Conservation (phyloP, 2,113 vertebrate genomes). For the Ameiurus melas region DNA sequence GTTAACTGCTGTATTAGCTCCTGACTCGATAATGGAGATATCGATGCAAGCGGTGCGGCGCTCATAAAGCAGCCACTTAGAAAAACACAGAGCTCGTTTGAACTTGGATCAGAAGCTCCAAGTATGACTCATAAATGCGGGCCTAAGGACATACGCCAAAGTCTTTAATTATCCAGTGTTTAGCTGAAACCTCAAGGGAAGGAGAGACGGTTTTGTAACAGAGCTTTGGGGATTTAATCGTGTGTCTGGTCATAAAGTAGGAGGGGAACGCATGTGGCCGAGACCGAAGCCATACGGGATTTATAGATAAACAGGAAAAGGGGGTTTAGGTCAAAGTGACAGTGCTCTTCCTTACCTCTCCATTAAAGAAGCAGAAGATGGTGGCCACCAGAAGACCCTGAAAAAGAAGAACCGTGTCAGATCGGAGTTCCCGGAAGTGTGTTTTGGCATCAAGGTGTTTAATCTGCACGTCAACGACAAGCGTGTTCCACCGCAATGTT, state of each 20-base stretch:
- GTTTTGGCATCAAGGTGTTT: conserved; percentile 20
- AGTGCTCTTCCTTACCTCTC: conserved; percentile 80
- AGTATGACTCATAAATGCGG: conserved; percentile 7
- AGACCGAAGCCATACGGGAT: neutral
- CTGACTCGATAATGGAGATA: conserved; percentile 6
- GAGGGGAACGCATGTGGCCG: neutral
- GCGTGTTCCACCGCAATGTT: conserved; percentile 33
- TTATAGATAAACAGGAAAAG: conserved; percentile 21
- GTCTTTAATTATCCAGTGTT: conserved; percentile 37
- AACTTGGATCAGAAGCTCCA: conserved; percentile 15
- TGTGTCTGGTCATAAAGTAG: neutral
- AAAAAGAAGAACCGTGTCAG: conserved; percentile 50
- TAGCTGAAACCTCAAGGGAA: neutral
- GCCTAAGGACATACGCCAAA: conserved; percentile 31
- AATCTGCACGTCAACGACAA: conserved; percentile 28
- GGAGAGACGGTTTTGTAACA: neutral
- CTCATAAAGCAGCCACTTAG: conserved; percentile 24
- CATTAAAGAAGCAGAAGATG: conserved; percentile 99
- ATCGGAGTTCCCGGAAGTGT: neutral
- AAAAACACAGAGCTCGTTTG: conserved; percentile 24
- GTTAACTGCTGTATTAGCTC: conserved; percentile 25
- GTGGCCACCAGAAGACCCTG: conserved; percentile 96
- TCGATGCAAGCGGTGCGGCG: neutral
- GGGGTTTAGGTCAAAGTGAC: neutral
- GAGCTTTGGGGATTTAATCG: neutral